These are phyloP conservation scores for Scalopus aquaticus DNA, from an alignment of 2,113 vertebrate species.

Conservation along the genomic window DNA sequence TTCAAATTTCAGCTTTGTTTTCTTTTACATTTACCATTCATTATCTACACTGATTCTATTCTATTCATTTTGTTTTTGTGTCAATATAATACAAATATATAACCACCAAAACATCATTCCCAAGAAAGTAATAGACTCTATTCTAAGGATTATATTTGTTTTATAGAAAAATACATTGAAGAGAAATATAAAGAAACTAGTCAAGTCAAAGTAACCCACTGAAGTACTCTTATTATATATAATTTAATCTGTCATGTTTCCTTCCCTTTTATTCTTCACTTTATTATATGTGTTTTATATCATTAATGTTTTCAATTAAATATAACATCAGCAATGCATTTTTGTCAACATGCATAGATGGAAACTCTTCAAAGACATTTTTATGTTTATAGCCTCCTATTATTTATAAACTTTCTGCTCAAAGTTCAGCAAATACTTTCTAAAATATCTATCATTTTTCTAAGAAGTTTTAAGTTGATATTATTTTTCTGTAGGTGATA, in stretches of 20 bases:
- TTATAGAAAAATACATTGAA: slow-evolving; percentile 23
- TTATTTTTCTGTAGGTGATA: slow-evolving; percentile 40
- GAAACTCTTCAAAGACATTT: background rate
- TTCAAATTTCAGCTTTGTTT: slow-evolving; percentile 27
- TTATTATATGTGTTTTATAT: background rate
- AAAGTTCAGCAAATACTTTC: background rate
- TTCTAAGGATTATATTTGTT: background rate
- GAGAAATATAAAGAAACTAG: background rate
- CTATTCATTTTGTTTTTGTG: background rate
- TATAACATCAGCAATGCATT: background rate
- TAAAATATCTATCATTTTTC: slow-evolving; percentile 61
- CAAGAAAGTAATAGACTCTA: background rate
- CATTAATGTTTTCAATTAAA: background rate
- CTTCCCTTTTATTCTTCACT: background rate
- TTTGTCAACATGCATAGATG: background rate
- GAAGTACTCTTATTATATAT: background rate
- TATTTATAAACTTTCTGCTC: background rate
- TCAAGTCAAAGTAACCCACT: background rate
- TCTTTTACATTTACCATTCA: background rate
- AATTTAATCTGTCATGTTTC: background rate
- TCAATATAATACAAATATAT: background rate
- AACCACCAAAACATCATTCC: background rate
- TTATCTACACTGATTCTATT: slow-evolving; percentile 11
- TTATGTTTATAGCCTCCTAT: background rate
- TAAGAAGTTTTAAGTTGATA: background rate